Evolutionary conservation across 2,797 vertebrate species (phyloP), one percentile per base, ranked within the genome.

Genomic region (Parambassis ranga): DNA sequence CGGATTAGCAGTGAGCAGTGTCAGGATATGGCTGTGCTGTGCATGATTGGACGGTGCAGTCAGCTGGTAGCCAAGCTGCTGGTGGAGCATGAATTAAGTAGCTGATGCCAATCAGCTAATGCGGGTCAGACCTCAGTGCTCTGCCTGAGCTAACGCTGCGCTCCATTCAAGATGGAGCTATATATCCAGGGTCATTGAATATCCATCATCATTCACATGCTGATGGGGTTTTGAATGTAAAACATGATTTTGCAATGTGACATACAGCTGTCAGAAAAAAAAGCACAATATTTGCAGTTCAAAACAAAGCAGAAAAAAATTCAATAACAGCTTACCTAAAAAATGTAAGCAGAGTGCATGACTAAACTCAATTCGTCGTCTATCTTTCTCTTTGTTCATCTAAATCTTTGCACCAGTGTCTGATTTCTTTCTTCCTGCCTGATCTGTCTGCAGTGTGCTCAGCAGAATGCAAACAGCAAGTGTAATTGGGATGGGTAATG

Each of bases 401-500:
- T 27, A 3, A 44, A 36, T 58, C 49, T 49, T 33, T 47, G 24
- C 51, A 37, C 47, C 27, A 24, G 27, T 42, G 33, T 70, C 37
- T 67, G 39, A 72, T 28, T 43, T 59, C 9, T 11, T 23, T 49
- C 35, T 58, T 52, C 68, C 20, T 53, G 36, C 30, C 44, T 52
- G 48, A 59, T 59, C 64, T 63, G 37, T 60, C 46, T 52, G 24
- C 36, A 69, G 30, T 58, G 22, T 38, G 36, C 61, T 77, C 48
- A 43, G 23, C 57, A 58, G 72, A 43, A 74, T 81, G 77, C 77
- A 75, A 81, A 80, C 49, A 49, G 35, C 8, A 30, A 39, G 39
- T 35, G 39, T 84, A 81, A 84, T 80, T 79, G 72, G 74, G 74
- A 79, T 70, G 69, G 67, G 38, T 35, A 55, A 75, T 36, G 2